These are phyloP conservation scores for Dipodomys stephensi DNA, from an alignment of 2,113 vertebrate genomes.

Conservation along the genomic window DNA sequence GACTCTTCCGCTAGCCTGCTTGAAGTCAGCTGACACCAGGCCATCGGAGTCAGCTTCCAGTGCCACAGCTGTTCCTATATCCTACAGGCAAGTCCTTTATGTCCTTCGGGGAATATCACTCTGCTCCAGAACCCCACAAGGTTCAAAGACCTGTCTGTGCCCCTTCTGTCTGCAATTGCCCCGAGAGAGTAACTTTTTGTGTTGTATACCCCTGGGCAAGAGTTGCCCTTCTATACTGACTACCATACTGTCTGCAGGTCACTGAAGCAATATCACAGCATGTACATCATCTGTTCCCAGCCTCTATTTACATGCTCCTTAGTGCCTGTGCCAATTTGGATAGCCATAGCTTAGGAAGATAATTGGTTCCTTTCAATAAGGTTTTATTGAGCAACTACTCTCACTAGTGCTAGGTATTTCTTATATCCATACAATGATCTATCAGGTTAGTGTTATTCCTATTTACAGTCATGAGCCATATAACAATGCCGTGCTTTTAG, in stretches of 20 bases:
- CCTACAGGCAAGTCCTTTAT: background rate
- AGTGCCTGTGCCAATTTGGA: background rate
- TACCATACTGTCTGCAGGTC: background rate
- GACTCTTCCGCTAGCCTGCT: background rate
- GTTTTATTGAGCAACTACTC: background rate
- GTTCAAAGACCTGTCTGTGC: background rate
- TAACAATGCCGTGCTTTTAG: background rate
- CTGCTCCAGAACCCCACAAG: background rate
- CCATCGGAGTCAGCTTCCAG: background rate
- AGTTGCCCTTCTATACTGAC: background rate
- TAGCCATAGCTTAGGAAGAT: background rate
- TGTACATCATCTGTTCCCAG: background rate
- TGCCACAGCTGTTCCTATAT: background rate
- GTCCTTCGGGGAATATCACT: background rate
- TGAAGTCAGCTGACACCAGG: background rate
- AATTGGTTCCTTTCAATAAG: background rate
- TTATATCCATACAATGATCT: background rate
- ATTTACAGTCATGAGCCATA: background rate
- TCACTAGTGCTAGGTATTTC: background rate
- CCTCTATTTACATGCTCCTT: accelerated
- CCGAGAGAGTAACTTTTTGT: background rate
- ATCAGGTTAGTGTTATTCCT: background rate
- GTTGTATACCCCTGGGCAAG: background rate
- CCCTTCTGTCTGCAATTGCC: background rate
- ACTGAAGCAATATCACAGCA: accelerated